Conservation (phyloP, 2,113 vertebrate genomes). For the Odontophorus gujanensis region DNA sequence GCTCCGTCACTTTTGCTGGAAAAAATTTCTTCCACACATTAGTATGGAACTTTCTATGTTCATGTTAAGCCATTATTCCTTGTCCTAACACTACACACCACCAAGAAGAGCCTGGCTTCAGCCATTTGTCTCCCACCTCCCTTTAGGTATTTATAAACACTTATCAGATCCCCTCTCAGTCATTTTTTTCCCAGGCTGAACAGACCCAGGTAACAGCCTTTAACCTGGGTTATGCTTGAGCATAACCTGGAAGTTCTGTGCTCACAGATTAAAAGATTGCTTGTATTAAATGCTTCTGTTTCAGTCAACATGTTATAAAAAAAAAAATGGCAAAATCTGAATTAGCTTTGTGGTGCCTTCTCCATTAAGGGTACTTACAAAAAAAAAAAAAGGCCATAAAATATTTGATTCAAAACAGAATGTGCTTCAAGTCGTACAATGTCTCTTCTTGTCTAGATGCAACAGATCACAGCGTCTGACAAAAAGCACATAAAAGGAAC, state of each 20-base stretch:
- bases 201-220: too few species aligned
- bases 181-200: too few species aligned
- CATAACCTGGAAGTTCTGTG: not conserved
- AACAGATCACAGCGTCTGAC: not conserved
- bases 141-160: too few species aligned
- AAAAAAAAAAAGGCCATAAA: conserved; percentile 4
- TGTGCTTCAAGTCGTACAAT: not conserved
- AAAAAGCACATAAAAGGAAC: not conserved
- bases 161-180: too few species aligned
- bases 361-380: not conserved
- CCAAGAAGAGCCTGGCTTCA: too few species aligned
- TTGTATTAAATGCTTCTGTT: conserved; percentile 4
- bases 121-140: too few species aligned
- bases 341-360: conserved; percentile 12
- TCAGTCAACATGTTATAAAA: not conserved
- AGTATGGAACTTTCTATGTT: too few species aligned
- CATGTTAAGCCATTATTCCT: too few species aligned
- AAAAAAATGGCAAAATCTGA: conserved; percentile 19
- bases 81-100: too few species aligned
- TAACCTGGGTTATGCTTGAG: not conserved
- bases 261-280: not conserved
- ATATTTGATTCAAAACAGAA: not conserved
- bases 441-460: not conserved
- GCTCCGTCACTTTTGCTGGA: too few species aligned
- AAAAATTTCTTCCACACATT: too few species aligned